A percentile compares a stretch with the other conserved stretches of the same genome.
Conservation (phyloP, 2,113 vertebrate genomes). For the Oreochromis aureus region DNA sequence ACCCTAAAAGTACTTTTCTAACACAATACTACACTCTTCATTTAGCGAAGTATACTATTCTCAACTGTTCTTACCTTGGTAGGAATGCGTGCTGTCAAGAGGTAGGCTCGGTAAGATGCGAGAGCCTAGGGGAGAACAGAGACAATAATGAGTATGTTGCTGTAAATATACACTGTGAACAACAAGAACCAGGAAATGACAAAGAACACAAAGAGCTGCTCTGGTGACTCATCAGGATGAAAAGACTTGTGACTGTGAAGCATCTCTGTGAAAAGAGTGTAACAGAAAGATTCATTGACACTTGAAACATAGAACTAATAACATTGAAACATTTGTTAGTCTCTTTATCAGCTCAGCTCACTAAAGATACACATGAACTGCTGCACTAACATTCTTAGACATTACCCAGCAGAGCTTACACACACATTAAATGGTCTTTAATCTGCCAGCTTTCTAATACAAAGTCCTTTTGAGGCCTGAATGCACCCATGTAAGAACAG, state of each 20-base stretch:
- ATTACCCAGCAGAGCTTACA: neutral
- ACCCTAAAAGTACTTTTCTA: neutral
- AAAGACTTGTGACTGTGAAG: constrained; percentile 25
- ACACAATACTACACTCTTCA: neutral
- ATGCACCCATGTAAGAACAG: neutral
- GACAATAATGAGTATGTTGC: constrained; percentile 32
- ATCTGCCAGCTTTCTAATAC: neutral
- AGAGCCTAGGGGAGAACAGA: constrained; percentile 77
- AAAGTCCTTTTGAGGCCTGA: neutral
- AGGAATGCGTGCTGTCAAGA: constrained; percentile 87
- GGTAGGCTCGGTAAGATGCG: constrained; percentile 87
- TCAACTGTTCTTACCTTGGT: constrained; percentile 81
- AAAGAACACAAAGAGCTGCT: neutral
- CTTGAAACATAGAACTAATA: neutral
- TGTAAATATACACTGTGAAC: constrained; percentile 15
- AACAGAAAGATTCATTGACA: neutral
- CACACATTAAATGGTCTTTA: neutral
- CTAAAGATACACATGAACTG: neutral
- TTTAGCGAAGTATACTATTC: neutral
- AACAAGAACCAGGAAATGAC: constrained; percentile 28
- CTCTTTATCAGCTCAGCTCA: neutral
- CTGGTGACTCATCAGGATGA: constrained; percentile 31
- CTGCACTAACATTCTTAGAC: neutral
- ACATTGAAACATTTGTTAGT: neutral
- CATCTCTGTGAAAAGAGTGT: neutral